Evolutionary conservation across 2,888 invertebrate genomes (phyloP).

Genomic region (Parasteatoda lunata): DNA sequence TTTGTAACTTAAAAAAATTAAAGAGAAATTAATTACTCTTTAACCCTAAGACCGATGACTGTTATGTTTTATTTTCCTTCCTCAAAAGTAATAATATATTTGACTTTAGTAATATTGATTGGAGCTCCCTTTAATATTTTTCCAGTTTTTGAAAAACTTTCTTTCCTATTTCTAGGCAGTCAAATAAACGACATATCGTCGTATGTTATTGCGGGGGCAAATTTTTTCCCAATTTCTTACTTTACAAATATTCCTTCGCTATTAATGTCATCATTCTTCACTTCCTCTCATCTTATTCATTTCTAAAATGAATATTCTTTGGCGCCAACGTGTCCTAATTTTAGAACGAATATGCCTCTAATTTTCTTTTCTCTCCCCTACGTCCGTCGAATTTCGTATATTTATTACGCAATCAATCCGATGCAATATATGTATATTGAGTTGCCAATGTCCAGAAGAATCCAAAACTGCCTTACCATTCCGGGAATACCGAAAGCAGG

Average conservation of each 20-base stretch:
- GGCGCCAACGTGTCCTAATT: slow-evolving; percentile 58
- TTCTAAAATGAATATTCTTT: slow-evolving; percentile 45
- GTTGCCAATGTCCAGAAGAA: slow-evolving; percentile 13
- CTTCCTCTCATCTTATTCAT: slow-evolving; percentile 11
- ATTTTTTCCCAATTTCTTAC: slow-evolving; percentile 46
- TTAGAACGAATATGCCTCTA: slow-evolving; percentile 30
- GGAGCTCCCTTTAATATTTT: too few species aligned
- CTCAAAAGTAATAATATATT: too few species aligned
- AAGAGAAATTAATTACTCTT: too few species aligned
- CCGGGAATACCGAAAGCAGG: not conserved
- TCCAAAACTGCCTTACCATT: not conserved
- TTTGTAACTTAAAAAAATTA: too few species aligned
- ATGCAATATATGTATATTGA: not conserved
- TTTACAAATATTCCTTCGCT: slow-evolving; percentile 40
- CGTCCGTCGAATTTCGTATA: slow-evolving; percentile 3
- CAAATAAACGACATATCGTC: too few species aligned
- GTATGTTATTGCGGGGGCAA: slow-evolving; percentile 1
- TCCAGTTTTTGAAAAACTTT: too few species aligned
- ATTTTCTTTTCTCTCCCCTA: not conserved
- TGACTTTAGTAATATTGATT: too few species aligned
- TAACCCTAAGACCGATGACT: too few species aligned
- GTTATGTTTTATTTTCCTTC: too few species aligned
- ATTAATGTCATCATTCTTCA: slow-evolving; percentile 55
- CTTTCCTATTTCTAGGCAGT: too few species aligned
- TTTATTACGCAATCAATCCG: slow-evolving; percentile 54